A percentile compares a stretch with the other conserved stretches of the same genome.
phyloP scores from a whole-genome alignment of 2,113 vertebrate genomes.

The human (Homo sapiens) region DNA sequence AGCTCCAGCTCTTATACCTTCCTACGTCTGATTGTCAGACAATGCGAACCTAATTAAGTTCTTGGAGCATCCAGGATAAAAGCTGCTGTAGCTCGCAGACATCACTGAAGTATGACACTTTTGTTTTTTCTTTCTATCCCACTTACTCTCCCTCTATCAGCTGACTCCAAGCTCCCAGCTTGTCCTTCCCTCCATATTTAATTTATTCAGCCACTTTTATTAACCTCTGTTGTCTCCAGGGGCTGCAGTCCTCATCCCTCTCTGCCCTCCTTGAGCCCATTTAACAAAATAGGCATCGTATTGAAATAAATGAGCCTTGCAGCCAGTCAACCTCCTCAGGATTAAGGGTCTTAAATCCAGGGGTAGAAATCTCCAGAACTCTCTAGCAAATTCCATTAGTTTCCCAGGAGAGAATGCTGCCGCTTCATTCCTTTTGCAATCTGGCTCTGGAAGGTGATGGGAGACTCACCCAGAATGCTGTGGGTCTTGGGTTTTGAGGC shows the following conservation, averaged over 20 bases:
- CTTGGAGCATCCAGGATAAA: not conserved
- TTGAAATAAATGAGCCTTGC: conserved; percentile 69
- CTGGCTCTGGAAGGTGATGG: not conserved
- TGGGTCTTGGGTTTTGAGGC: conserved; percentile 6
- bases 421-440: not conserved
- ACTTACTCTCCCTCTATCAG: not conserved
- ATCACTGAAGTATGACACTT: not conserved
- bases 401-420: conserved; percentile 33
- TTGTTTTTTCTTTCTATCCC: not conserved
- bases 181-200: conserved; percentile 29
- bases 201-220: conserved; percentile 65
- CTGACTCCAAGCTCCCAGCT: not conserved
- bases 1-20: not conserved
- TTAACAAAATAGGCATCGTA: conserved; percentile 61
- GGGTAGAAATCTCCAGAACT: conserved; percentile 49
- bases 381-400: conserved; percentile 22
- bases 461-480: not conserved
- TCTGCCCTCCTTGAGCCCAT: conserved; percentile 56
- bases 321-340: conserved; percentile 24
- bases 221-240: conserved; percentile 52
- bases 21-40: not conserved
- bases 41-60: not conserved
- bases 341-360: conserved; percentile 62
- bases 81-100: not conserved
- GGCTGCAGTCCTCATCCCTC: conserved; percentile 2